A percentile compares a stretch with the other conserved stretches of the same genome.
Evolutionary conservation across 2,113 vertebrate species (phyloP).

Genomic region (Sinocyclocheilus maitianheensis): DNA sequence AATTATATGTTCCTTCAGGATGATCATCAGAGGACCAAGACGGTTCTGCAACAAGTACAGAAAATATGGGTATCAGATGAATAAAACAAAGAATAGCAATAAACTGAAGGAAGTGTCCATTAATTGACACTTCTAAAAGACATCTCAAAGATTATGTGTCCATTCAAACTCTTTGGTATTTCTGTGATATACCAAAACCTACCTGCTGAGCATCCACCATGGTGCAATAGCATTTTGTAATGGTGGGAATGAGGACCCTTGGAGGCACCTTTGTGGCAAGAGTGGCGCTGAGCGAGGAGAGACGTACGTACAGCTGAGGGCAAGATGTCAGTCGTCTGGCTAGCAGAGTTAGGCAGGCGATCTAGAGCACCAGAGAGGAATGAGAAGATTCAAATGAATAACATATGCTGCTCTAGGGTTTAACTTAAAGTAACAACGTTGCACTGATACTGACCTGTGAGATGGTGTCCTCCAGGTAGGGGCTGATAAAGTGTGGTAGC

Average conservation of each 20-base stretch:
- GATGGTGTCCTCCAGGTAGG: constrained; percentile 83
- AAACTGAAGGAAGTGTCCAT: not conserved
- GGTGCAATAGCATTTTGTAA: constrained; percentile 79
- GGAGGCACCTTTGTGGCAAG: constrained; percentile 85
- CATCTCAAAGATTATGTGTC: not conserved
- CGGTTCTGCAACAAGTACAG: constrained; percentile 70
- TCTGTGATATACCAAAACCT: constrained; percentile 6
- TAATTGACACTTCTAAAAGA: not conserved
- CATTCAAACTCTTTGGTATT: not conserved
- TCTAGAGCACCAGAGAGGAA: constrained; percentile 65
- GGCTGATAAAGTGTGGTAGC: constrained; percentile 90
- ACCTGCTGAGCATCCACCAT: constrained; percentile 81
- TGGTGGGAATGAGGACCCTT: constrained; percentile 85
- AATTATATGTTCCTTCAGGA: constrained; percentile 86
- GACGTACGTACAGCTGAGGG: constrained; percentile 77
- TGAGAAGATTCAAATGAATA: not conserved
- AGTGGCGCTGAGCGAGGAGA: constrained; percentile 79
- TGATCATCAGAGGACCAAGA: constrained; percentile 82
- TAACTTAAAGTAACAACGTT: not conserved
- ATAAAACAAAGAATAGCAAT: not conserved
- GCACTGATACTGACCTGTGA: constrained; percentile 74
- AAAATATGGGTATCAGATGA: not conserved
- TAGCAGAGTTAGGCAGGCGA: constrained; percentile 81
- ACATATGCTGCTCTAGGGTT: not conserved
- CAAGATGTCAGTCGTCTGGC: constrained; percentile 70